phyloP scores from a whole-genome alignment of 2,888 invertebrate species.

The Tolmerus cingulatus region DNA sequence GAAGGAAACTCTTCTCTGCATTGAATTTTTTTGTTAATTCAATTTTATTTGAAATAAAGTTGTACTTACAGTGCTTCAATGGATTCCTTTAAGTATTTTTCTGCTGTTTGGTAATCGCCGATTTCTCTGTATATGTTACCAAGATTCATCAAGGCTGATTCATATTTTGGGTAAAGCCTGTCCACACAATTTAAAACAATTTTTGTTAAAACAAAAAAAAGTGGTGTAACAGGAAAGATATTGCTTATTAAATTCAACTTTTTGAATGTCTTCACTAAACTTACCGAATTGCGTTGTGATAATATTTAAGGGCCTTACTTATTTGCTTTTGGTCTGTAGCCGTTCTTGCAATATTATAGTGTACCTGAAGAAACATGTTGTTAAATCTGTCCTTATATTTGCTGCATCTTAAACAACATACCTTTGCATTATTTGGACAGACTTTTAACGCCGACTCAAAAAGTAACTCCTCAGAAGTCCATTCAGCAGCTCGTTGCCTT shows the following conservation, averaged over 20 bases:
- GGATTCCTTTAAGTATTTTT: conserved; percentile 79
- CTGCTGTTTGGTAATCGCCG: conserved; percentile 89
- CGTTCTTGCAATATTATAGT: conserved; percentile 91
- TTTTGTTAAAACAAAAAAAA: neutral
- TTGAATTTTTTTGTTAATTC: conserved; percentile 49
- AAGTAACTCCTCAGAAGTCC: conserved; percentile 80
- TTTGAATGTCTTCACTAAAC: neutral
- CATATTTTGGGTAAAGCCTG: conserved; percentile 90
- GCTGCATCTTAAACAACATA: conserved; percentile 54
- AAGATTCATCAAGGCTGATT: conserved; percentile 92
- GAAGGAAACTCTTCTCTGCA: conserved; percentile 85
- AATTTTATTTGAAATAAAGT: conserved; percentile 12
- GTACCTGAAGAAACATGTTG: conserved; percentile 48
- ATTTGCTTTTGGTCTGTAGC: conserved; percentile 78
- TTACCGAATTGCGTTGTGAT: conserved; percentile 78
- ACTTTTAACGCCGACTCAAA: conserved; percentile 84
- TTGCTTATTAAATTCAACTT: neutral
- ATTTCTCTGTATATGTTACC: conserved; percentile 93
- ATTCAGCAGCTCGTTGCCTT: conserved; percentile 75
- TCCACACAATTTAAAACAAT: conserved; percentile 12
- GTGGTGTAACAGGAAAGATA: neutral
- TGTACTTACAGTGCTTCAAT: conserved; percentile 65
- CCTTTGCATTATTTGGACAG: conserved; percentile 95
- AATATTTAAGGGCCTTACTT: conserved; percentile 77
- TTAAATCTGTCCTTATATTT: neutral